Percentiles rank a stretch among this genome's conserved stretches.
These are phyloP conservation scores for Sphenodon punctatus DNA, from an alignment of 2,797 vertebrate genomes.

Conservation along the genomic window DNA sequence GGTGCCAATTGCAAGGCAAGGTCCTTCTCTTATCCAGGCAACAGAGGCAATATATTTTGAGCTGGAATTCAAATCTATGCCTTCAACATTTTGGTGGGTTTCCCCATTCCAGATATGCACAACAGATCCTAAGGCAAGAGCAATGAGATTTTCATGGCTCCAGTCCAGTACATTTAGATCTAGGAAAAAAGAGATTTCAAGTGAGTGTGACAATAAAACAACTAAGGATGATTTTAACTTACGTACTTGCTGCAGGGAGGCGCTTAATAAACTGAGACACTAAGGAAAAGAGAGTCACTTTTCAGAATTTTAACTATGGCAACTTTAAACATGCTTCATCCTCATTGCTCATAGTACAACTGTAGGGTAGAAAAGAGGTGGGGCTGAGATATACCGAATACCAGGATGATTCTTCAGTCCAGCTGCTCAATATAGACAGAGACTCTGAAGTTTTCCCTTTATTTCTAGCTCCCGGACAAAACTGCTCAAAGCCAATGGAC, in stretches of 20 bases:
- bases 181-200: constrained; percentile 54
- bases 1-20: constrained; percentile 76
- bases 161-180: constrained; percentile 81
- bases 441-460: too few relatives aligned
- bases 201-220: not conserved
- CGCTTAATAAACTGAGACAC: not conserved
- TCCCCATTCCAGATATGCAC: constrained; percentile 78
- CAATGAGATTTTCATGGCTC: constrained; percentile 76
- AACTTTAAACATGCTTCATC: not conserved
- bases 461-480: too few relatives aligned
- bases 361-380: too few relatives aligned
- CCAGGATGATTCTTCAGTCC: too few relatives aligned
- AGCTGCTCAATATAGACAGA: too few relatives aligned
- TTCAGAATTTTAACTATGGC: not conserved
- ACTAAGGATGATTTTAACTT: not conserved
- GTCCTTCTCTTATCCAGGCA: constrained; percentile 78
- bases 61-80: constrained; percentile 55
- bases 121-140: constrained; percentile 75
- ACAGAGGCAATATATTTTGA: constrained; percentile 74
- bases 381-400: too few relatives aligned
- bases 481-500: too few relatives aligned
- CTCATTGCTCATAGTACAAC: not conserved
- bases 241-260: not conserved
- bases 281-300: not conserved
- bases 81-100: constrained; percentile 47